phyloP scores from a whole-genome alignment of 1,140 invertebrate genomes.

The Pseudachorutes palmiensis region DNA sequence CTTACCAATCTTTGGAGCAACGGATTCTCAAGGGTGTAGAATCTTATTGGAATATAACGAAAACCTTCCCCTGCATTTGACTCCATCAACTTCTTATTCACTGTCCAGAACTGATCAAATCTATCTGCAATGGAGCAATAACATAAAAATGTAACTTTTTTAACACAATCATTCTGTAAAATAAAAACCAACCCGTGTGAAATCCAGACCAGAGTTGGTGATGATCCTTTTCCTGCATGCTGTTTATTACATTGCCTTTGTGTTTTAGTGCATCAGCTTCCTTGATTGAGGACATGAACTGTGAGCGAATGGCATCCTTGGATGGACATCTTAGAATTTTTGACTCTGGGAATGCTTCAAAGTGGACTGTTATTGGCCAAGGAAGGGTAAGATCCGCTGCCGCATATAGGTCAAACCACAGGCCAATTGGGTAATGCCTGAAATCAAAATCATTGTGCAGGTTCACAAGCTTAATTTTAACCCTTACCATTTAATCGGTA shows the following conservation, averaged over 20 bases:
- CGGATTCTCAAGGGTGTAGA: conserved; percentile 53
- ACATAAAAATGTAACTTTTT: no score
- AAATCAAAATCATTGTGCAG: not conserved
- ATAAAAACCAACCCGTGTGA: conserved; percentile 82
- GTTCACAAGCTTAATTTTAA: conserved; percentile 3
- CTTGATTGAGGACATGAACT: conserved; percentile 92
- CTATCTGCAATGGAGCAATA: conserved; percentile 56
- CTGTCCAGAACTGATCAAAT: conserved; percentile 98
- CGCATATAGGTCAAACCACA: conserved; percentile 75
- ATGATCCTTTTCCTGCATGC: conserved; percentile 96
- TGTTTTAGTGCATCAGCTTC: conserved; percentile 97
- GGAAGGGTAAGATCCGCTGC: conserved; percentile 62
- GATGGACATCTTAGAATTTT: conserved; percentile 63
- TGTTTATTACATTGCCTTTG: conserved; percentile 76
- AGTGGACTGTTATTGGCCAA: conserved; percentile 92
- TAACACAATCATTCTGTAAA: conserved; percentile 21
- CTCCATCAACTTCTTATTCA: conserved; percentile 93
- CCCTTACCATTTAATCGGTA: conserved; percentile 74
- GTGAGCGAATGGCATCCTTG: conserved; percentile 82
- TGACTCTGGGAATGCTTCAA: conserved; percentile 79
- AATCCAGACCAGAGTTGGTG: conserved; percentile 91
- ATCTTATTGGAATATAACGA: conserved; percentile 84
- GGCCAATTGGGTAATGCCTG: conserved; percentile 90
- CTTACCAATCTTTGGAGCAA: conserved; percentile 64
- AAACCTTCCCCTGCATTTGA: conserved; percentile 63